A percentile compares a stretch with the other conserved stretches of the same genome.
Conservation (phyloP, 2,797 vertebrate genomes). For the Gobio occitaniae region DNA sequence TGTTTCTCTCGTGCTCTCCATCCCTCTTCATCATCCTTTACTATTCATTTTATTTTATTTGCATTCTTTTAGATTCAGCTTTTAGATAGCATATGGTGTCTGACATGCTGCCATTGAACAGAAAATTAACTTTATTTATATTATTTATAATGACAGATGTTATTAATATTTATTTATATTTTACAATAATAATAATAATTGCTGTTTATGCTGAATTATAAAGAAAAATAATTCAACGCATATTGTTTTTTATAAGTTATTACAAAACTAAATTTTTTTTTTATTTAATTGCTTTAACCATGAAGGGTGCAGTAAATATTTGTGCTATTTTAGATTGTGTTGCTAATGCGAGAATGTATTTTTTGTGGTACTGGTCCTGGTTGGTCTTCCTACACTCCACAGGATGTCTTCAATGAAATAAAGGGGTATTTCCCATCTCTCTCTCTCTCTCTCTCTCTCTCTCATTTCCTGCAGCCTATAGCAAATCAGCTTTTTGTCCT, state of each 20-base stretch:
- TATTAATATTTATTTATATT: background rate
- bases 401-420: constrained; percentile 24
- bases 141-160: background rate
- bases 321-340: background rate
- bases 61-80: constrained; percentile 46
- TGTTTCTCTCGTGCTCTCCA: background rate
- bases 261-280: background rate
- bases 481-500: background rate
- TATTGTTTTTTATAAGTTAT: background rate
- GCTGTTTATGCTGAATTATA: background rate
- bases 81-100: constrained; percentile 48
- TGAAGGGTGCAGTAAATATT: background rate
- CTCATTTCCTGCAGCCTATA: constrained; percentile 8
- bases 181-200: background rate
- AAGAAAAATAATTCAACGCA: background rate
- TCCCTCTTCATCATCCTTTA: constrained; percentile 20
- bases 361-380: background rate
- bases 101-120: constrained; percentile 10
- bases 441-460: background rate
- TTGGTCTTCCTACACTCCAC: constrained; percentile 18
- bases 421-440: background rate
- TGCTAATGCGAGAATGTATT: background rate
- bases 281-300: background rate
- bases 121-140: background rate
- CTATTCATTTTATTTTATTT: constrained; percentile 32